Conservation (phyloP, 2,888 invertebrate species). For the Nomada ruficornis region DNA sequence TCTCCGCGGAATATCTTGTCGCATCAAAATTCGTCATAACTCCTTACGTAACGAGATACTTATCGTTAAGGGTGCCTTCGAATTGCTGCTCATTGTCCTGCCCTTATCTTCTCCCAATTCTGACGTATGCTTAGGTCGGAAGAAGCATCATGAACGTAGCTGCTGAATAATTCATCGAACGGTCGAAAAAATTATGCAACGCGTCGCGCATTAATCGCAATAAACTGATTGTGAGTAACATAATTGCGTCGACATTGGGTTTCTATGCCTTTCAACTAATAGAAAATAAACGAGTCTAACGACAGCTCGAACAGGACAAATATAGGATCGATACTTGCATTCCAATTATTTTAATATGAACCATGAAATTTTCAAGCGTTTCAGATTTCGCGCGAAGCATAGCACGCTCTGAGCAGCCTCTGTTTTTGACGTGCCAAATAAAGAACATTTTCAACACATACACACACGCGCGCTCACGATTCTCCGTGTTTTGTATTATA, state of each 20-base stretch:
- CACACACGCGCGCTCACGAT: no score
- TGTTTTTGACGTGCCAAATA: no score
- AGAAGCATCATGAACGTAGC: slow-evolving; percentile 52
- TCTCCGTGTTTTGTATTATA: no score
- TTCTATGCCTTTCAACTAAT: no score
- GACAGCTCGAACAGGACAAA: no score
- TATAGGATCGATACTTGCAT: no score
- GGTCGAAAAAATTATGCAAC: slow-evolving; percentile 1
- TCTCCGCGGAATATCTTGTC: slow-evolving; percentile 49
- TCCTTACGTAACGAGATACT: slow-evolving; percentile 79
- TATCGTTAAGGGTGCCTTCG: slow-evolving; percentile 77
- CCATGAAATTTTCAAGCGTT: no score
- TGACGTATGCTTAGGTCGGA: slow-evolving; percentile 48
- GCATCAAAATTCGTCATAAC: slow-evolving; percentile 77
- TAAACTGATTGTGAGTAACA: not conserved
- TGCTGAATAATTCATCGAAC: slow-evolving; percentile 80
- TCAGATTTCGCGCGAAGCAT: no score
- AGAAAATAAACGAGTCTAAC: no score
- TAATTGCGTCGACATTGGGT: not conserved
- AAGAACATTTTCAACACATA: no score
- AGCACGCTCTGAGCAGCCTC: no score
- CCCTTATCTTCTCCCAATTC: slow-evolving; percentile 67
- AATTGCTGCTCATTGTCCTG: slow-evolving; percentile 76
- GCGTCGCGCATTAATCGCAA: not conserved
- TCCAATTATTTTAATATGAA: no score